Base-by-base conservation (phyloP, 2,113 vertebrate species). In the Galeopterus variegatus region DNA sequence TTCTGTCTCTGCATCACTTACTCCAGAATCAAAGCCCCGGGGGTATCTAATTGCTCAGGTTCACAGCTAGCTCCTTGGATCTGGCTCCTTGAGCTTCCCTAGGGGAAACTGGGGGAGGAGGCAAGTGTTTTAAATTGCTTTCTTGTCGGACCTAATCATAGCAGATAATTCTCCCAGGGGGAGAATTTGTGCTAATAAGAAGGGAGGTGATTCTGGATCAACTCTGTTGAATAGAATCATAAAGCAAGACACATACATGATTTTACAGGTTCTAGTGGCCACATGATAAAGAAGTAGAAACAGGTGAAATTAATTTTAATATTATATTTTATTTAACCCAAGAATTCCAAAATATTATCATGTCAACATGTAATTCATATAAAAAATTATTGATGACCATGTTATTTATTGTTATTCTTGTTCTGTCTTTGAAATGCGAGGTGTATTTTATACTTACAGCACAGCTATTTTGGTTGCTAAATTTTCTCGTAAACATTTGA, bases 251-350 rank as follows among this genome's bases (percentile, higher is more conserved):
- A 13, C 5, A 0, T 3, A 24, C 1, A 5, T 31, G 9, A 56
- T 28, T 67, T 26, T 60, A 41, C 26, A 36, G 45, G 41, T 82
- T 45, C 56, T 41, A 82, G n/a, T 62, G 45, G 23, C 15, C 0
- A 3, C 33, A 56, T n/a, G 62, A 62, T 62, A 31, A n/a, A 67
- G n/a, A 65, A 52, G 72, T 26, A 73, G 72, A 86, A 80, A 48
- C 24, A 58, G 33, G n/a, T 83, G 18, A 70, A 93, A 88, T 88
- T 60, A 67, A 60, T 93, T 84, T 96, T 65, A 82, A 50, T 19
- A 19, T 77, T 48, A 17, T 15, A 93, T n/a, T 92, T 79, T 72
- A 70, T 75, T 90, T 67, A 80, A 60, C 23, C 36, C 24, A 33
- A 1, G 62, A 67, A 48, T 95, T 95, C 54, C 67, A 79, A 93